Percentiles rank a stretch among this genome's conserved stretches.
Evolutionary conservation across 2,113 vertebrate genomes (phyloP).

Genomic region (Ceyx margarethae): DNA sequence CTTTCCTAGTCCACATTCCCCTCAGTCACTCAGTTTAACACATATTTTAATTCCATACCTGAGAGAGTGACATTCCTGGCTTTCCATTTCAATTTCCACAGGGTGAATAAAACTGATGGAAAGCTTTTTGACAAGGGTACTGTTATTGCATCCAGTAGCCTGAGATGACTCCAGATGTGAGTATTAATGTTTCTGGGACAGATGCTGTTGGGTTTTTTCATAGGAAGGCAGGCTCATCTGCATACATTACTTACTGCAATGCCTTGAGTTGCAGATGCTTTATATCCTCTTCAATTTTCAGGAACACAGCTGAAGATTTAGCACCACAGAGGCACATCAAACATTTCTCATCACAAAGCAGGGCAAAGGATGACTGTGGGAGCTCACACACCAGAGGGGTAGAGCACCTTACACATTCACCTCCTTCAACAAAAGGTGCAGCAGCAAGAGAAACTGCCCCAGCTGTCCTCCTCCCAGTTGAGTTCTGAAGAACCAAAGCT

Average conservation of each 20-base stretch:
- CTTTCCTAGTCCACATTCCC: neutral
- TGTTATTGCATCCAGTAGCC: conserved; percentile 29
- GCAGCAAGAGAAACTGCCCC: neutral
- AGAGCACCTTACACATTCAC: neutral
- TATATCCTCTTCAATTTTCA: neutral
- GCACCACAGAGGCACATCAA: neutral
- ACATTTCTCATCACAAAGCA: neutral
- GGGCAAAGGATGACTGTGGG: neutral
- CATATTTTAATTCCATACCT: neutral
- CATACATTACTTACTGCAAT: conserved; percentile 33
- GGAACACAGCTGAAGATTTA: neutral
- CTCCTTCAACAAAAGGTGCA: neutral
- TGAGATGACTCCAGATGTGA: conserved; percentile 50
- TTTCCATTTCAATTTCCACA: conserved; percentile 51
- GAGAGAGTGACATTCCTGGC: neutral
- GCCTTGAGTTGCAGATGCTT: neutral
- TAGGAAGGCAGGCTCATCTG: neutral
- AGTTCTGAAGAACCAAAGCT: neutral
- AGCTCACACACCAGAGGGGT: neutral
- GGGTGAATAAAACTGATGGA: conserved; percentile 43
- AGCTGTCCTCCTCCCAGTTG: neutral
- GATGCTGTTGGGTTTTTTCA: conserved; percentile 32
- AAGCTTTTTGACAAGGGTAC: conserved; percentile 20
- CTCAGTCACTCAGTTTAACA: conserved; percentile 19
- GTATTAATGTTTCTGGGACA: conserved; percentile 49